Evolutionary conservation across 1,140 invertebrate genomes (phyloP).

Genomic region (Dendroctonus ponderosae): DNA sequence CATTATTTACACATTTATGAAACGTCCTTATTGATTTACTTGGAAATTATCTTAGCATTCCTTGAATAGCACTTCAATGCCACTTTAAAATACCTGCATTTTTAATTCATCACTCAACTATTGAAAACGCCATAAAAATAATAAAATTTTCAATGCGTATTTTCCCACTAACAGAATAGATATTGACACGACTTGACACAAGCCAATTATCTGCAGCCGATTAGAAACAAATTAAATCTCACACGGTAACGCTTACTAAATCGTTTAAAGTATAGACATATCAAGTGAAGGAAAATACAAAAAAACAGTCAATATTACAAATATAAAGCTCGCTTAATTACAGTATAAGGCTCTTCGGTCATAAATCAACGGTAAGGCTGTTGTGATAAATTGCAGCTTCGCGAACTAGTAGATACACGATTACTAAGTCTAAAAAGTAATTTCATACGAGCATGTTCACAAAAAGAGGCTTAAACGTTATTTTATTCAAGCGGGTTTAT

Average conservation of each 20-base stretch:
- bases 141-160: no score
- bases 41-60: no score
- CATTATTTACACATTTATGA: no score
- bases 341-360: constrained; percentile 6
- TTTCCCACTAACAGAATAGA: no score
- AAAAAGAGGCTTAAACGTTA: constrained; percentile 7
- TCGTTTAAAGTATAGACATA: constrained; percentile 1
- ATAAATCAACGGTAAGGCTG: constrained; percentile 19
- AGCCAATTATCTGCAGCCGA: not conserved
- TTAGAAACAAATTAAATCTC: constrained; percentile 17
- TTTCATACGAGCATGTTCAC: constrained; percentile 3
- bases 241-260: not conserved
- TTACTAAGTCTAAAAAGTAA: constrained; percentile 17
- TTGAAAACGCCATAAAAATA: no score
- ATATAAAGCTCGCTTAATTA: constrained; percentile 22
- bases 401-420: constrained; percentile 24
- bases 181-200: no score
- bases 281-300: constrained; percentile 1
- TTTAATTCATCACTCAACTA: no score
- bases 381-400: constrained; percentile 28
- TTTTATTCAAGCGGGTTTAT: constrained; percentile 17
- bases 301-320: constrained; percentile 17
- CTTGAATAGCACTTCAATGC: no score
- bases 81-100: no score
- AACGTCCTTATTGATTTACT: no score